These are phyloP conservation scores for Ctenomys sociabilis DNA, from an alignment of 2,113 vertebrate genomes.

Conservation along the genomic window DNA sequence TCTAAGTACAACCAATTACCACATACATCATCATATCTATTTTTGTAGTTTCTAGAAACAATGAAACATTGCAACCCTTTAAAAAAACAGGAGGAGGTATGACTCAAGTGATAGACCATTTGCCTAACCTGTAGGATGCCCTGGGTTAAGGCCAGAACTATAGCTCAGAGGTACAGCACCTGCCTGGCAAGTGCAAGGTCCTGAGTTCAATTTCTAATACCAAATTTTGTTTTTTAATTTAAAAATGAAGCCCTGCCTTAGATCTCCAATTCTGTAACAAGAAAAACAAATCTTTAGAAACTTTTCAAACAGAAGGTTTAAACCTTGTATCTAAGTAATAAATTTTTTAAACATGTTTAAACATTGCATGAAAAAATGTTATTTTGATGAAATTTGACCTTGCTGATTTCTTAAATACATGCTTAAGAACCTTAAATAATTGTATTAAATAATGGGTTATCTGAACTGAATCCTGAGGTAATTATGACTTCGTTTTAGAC, in stretches of 20 bases:
- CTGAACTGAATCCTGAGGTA: constrained; percentile 21
- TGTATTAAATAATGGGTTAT: constrained; percentile 38
- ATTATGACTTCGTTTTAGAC: constrained; percentile 12
- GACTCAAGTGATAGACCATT: neutral
- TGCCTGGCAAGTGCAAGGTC: neutral
- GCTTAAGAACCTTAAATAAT: constrained; percentile 2
- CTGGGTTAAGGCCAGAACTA: neutral
- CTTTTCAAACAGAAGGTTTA: constrained; percentile 26
- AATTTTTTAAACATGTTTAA: constrained; percentile 59
- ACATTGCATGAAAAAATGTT: constrained; percentile 31
- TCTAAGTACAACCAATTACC: constrained; percentile 31
- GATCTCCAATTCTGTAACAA: neutral
- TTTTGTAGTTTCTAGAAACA: constrained; percentile 22
- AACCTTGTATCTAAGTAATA: constrained; percentile 18
- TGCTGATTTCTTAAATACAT: constrained; percentile 43
- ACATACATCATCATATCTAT: neutral
- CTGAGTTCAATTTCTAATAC: neutral
- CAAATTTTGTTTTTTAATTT: too few relatives aligned
- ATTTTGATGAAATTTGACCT: constrained; percentile 32
- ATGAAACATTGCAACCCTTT: neutral
- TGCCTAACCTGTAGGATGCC: neutral
- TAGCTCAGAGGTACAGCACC: neutral
- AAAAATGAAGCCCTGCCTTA: neutral
- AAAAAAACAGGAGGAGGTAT: neutral
- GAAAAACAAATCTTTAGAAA: neutral